Evolutionary conservation across 2,113 vertebrate genomes (phyloP).

Genomic region (Eulemur rufifrons): DNA sequence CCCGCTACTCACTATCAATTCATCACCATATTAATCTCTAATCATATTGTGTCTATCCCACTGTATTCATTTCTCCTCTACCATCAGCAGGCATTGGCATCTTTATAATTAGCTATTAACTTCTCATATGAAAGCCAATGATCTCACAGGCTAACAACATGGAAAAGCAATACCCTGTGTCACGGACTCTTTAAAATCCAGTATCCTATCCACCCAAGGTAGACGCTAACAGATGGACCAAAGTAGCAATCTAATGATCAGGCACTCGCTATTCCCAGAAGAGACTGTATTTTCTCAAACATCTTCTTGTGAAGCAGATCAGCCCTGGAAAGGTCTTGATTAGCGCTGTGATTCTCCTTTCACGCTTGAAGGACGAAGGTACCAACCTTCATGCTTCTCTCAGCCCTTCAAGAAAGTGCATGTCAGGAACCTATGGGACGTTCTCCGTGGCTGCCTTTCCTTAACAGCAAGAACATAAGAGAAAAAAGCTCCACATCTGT

Average conservation of each 20-base stretch:
- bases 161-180: slow-evolving; percentile 49
- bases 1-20: background rate
- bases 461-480: background rate
- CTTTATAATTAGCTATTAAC: slow-evolving; percentile 41
- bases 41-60: background rate
- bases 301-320: slow-evolving; percentile 10
- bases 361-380: slow-evolving; percentile 28
- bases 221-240: slow-evolving; percentile 17
- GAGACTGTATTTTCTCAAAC: background rate
- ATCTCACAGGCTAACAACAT: slow-evolving; percentile 33
- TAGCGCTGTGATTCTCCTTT: background rate
- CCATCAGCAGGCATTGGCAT: slow-evolving; percentile 17
- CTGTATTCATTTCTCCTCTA: slow-evolving; percentile 23
- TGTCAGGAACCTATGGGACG: background rate
- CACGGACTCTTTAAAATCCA: background rate
- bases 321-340: slow-evolving; percentile 27
- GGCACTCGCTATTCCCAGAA: slow-evolving; percentile 4
- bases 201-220: slow-evolving; percentile 2
- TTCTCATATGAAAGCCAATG: slow-evolving; percentile 35
- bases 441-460: background rate
- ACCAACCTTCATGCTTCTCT: slow-evolving; percentile 1
- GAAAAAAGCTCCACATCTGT: background rate
- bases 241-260: slow-evolving; percentile 1
- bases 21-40: slow-evolving; percentile 55
- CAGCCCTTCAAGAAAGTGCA: background rate